phyloP scores from a whole-genome alignment of 2,888 invertebrate genomes.

The Dorcus hopei region DNA sequence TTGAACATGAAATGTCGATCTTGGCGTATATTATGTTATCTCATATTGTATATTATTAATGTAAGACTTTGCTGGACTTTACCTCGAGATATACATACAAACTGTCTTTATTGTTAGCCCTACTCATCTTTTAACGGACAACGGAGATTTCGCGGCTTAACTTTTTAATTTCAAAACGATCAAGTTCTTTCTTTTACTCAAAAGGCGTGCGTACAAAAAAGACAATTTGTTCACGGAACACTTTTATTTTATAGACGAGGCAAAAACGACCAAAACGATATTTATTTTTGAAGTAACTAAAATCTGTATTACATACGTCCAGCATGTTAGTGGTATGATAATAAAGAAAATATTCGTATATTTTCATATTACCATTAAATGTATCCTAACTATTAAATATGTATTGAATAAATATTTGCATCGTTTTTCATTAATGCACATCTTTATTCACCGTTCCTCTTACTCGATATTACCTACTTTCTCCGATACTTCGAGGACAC shows the following conservation, averaged over 20 bases:
- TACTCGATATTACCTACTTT: too few relatives aligned
- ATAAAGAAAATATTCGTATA: constrained; percentile 44
- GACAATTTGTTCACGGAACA: too few relatives aligned
- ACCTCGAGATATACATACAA: not conserved
- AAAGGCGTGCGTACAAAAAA: too few relatives aligned
- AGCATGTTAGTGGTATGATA: constrained; percentile 35
- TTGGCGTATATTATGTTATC: constrained; percentile 32
- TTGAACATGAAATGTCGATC: constrained; percentile 9
- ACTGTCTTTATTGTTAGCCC: not conserved
- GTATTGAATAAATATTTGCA: constrained; percentile 51
- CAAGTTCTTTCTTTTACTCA: too few relatives aligned
- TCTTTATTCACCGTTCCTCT: not conserved
- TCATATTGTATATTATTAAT: constrained; percentile 28
- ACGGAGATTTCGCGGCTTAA: constrained; percentile 2
- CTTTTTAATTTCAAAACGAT: not conserved
- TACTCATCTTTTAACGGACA: not conserved
- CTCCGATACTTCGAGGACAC: too few relatives aligned
- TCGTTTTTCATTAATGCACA: constrained; percentile 41
- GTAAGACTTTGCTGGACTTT: constrained; percentile 26
- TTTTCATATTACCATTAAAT: constrained; percentile 51
- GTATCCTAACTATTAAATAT: constrained; percentile 46
- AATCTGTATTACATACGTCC: constrained; percentile 24
- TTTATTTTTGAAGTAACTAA: too few relatives aligned
- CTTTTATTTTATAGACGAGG: too few relatives aligned
- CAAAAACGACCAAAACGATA: too few relatives aligned